Base-by-base conservation (phyloP, 2,888 invertebrate species). In the Nyleta sp. region DNA sequence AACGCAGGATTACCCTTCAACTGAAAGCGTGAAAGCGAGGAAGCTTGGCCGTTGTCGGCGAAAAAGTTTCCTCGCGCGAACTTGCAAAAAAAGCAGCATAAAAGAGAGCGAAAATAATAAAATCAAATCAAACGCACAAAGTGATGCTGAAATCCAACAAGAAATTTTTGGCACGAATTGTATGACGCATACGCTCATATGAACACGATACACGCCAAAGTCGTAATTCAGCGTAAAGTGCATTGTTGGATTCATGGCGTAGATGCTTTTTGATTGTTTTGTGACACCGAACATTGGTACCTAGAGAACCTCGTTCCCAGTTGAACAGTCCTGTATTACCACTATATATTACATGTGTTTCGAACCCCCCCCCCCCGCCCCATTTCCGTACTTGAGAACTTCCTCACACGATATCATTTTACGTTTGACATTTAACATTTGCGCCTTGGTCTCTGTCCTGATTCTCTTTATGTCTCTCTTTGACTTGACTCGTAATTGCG, bases 201-300 rank as follows among this genome's bases (percentile, higher is more conserved):
- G 67, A 64, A 78, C 77, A 78, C 73, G 55, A 70, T 64, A 73
- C 68, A 72, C 55, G 60, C 68, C 72, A 73, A 73, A 68, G 55
- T 73, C 64, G 68, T 71, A 77, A 76, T 70, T 70, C 76, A 71
- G 65, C 71, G 76, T 78, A 78, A 82, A 84, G 82, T 83, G 82
- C 83, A 83, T 84, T 86, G 81, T 76, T 85, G 84, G 81, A 68
- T 86, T 82, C 85, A 79, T 86, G 84, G 80, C 80, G 85, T 87
- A 87, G 87, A 85, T 82, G 85, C 85, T 87, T 86, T 84, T 84
- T 81, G 84, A 81, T 72, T 86, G 85, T 87, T 82, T 77, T 65
- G 76, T 62, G 46, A 76, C 67, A 77, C 60, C 22, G 38, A 59
- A 71, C 70, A 72, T 72, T 67, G 53, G 59, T 44, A 44, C 77